Evolutionary conservation across 2,797 vertebrate genomes (phyloP), one percentile per base, ranked within the genome.

Genomic region (Clarias pachynema): DNA sequence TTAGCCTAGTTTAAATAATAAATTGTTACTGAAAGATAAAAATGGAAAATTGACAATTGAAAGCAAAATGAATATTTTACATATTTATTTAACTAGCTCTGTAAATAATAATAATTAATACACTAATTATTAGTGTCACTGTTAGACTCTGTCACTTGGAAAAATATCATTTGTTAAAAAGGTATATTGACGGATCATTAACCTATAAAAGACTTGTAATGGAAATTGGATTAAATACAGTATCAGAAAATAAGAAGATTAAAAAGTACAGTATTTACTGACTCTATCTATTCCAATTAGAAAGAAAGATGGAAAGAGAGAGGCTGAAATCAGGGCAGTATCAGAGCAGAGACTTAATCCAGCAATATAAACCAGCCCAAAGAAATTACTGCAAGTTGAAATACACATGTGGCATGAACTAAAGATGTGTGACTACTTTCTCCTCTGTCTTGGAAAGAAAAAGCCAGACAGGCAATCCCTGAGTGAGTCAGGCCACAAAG

Each of bases 241-340:
- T n/a, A 37, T 82, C 57, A 85, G 40, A 31, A 40, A 26, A 26
- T 65, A 85, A 74, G 20, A 60, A 56, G 80, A 53, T 53, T 44
- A 44, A 44, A 53, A 80, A 34, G 37, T 53, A 31, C 57, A 74
- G 49, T 83, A 63, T 85, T 79, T 53, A 77, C 77, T 85, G 66
- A 86, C 60, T 63, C 80, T 83, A 85, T 86, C 86, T 89, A 66
- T 86, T 82, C 31, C 84, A 34, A 86, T 88, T 86, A 81, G 62
- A 85, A 85, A 89, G 78, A 80, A 72, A 56, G 73, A 88, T 56
- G 69, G 53, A 80, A 73, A 87, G 83, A 86, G 85, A 79, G 78
- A 78, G 73, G 29, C 57, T 62, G 29, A 29, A 82, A 84, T 66
- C 60, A 77, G 83, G 89, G 86, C 82, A 87, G 15, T 56, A 56